Evolutionary conservation across 2,113 vertebrate species (phyloP), one percentile per base, ranked within the genome.

Genomic region (Desmodus rotundus): DNA sequence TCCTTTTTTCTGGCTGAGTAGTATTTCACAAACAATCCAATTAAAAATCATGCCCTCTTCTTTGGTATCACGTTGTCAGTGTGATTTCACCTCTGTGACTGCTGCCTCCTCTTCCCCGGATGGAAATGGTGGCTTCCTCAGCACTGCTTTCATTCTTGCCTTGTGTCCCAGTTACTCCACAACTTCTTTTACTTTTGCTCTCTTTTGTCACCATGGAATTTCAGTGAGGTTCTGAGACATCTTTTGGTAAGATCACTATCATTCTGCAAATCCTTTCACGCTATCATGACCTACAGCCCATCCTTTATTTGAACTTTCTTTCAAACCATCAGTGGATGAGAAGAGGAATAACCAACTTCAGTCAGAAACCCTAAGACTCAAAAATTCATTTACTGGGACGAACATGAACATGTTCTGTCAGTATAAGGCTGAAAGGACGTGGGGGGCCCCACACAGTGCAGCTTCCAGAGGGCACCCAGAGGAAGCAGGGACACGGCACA

Each of bases 171-270:
- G 9, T 56, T 16, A 54, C 19, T 19, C 89, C 36, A 17, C 24
- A 9, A 13, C 33, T 68, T 83, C 73, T 67, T 58, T 68, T 33
- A 58, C 58, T 67, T 65, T 26, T 19, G 9, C 17, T 61, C 52
- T 63, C 52, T 78, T 80, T 72, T 12, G 88, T 43, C n/a, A 52
- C 78, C 20, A 61, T 54, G 73, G 52, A 63, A 78, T 81, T 63
- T 80, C 67, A 17, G 0, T 73, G 72, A 36, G 54, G 16, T 81
- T 36, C 88, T 24, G 54, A 41, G 28, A 72, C 20, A 43, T 15
- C 43, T 36, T 63, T 91, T 20, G 68, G 58, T 78, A 72, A 91
- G n/a, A 86, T 63, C 72, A 36, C n/a, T 78, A 38, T 20, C 41
- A 70, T 7, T 78, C n/a, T 52, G 61, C 5, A 72, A 91, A 87